A percentile compares a stretch with the other conserved stretches of the same genome.
These are phyloP conservation scores for Bergia puertoricense DNA, from an alignment of 92 coral and sea anemone species.

Conservation along the genomic window DNA sequence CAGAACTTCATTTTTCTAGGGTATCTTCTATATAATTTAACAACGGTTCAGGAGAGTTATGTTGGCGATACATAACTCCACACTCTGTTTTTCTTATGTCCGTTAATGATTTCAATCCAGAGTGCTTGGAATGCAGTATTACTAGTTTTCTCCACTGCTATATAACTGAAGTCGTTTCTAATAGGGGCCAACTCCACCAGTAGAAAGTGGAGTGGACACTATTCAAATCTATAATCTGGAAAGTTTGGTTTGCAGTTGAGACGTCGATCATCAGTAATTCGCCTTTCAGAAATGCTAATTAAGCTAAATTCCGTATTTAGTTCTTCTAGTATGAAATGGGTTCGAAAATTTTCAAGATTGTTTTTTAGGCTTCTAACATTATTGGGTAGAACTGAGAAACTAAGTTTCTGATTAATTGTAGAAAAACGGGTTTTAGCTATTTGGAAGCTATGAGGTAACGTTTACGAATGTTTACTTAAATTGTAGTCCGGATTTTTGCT, in stretches of 20 bases:
- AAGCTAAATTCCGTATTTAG: constrained; percentile 48
- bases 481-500: not conserved
- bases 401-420: not conserved
- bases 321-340: constrained; percentile 37
- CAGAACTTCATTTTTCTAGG: not conserved
- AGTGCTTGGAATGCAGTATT: constrained; percentile 54
- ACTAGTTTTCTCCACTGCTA: constrained; percentile 52
- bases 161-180: constrained; percentile 40
- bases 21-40: constrained; percentile 26
- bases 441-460: constrained; percentile 2
- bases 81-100: constrained; percentile 32
- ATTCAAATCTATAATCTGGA: constrained; percentile 61
- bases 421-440: not conserved
- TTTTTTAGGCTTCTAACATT: constrained; percentile 59
- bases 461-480: not conserved
- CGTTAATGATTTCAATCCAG: constrained; percentile 35
- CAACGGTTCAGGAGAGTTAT: constrained; percentile 51
- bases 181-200: constrained; percentile 70
- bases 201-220: constrained; percentile 61
- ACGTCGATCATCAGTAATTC: constrained; percentile 27
- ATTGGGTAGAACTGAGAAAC: constrained; percentile 49
- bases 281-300: constrained; percentile 64
- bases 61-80: constrained; percentile 49
- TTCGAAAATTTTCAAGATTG: constrained; percentile 51
- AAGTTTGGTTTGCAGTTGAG: constrained; percentile 46